Evolutionary conservation across 2,113 vertebrate species (phyloP), one percentile per base, ranked within the genome.

Genomic region (Cyphomyrus discorhynchus): DNA sequence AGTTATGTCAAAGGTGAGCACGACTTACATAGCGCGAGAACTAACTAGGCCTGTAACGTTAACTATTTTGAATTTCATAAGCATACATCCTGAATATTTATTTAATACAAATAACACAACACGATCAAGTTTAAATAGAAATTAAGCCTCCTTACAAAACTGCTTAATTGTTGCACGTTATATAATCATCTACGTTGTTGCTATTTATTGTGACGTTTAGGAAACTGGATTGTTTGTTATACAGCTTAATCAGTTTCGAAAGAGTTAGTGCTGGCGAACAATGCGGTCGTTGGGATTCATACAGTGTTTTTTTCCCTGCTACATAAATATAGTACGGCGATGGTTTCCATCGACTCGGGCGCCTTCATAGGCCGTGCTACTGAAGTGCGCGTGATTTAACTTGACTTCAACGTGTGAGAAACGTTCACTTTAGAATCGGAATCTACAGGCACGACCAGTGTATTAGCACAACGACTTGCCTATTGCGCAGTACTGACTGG

Each of bases 1-100:
- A 86, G 91, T 27, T 97, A 98, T 85, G 96, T 97, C 70, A 97
- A 97, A 97, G 97, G 98, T 99, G 91, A 93, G 90, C 88, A 35
- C 27, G 35, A 47, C 2, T 56, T 42, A 49, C 84, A 86, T 5
- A 86, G n/a, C 21, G 46, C 21, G 46, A 15, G 42, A 47, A 27
- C n/a, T 31, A 70, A 31, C 62, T 31, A 42, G 39, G 3, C 39
- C 39, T 42, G 39, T 42, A 31, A 13, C 62, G n/a, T 52, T 35
- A 50, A 86, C 47, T 45, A 85, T 49, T 85, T 45, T n/a, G 9
- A 49, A n/a, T n/a, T n/a, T n/a, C n/a, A n/a, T n/a, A n/a, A n/a
- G 8, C 56, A 24, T 74, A 74, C 66, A 74, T 74, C 31, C 66
- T 35, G 31, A 15, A 74, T 35, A 15, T 74, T 27, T 31, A 31